phyloP scores from a whole-genome alignment of 2,113 vertebrate species.

The Taxidea taxus region DNA sequence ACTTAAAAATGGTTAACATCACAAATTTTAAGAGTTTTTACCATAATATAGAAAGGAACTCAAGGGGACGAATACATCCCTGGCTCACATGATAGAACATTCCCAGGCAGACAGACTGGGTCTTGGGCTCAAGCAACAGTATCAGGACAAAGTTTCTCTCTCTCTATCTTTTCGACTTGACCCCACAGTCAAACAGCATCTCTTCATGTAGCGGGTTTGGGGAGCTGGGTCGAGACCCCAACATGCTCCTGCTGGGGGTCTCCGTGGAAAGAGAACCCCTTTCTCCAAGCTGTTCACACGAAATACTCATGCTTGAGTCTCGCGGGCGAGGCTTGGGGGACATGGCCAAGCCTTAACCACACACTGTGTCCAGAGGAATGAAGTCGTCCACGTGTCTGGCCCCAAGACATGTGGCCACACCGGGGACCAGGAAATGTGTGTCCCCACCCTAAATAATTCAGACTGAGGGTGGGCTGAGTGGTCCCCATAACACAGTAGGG shows the following conservation, averaged over 20 bases:
- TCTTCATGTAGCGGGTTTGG: not conserved
- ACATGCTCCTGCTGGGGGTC: not conserved
- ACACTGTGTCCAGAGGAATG: not conserved
- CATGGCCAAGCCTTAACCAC: not conserved
- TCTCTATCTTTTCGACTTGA: not conserved
- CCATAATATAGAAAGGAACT: not conserved
- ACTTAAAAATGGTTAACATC: not conserved
- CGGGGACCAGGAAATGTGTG: not conserved
- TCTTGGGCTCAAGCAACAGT: not conserved
- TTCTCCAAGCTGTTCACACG: not conserved
- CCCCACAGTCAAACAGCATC: not conserved
- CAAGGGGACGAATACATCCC: too few relatives aligned
- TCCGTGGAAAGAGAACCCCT: not conserved
- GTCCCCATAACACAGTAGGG: not conserved
- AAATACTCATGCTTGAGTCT: not conserved
- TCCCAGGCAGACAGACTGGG: not conserved
- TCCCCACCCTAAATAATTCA: too few relatives aligned
- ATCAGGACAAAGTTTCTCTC: not conserved
- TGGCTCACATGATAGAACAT: not conserved
- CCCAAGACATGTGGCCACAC: not conserved
- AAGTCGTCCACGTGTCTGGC: not conserved
- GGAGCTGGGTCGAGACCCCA: not conserved
- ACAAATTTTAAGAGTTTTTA: not conserved
- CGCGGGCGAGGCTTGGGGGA: fast-evolving
- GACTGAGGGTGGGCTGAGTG: not conserved